A percentile compares a stretch with the other conserved stretches of the same genome.
Conservation (phyloP, 1,140 invertebrate species). For the Parasteatoda tepidariorum region DNA sequence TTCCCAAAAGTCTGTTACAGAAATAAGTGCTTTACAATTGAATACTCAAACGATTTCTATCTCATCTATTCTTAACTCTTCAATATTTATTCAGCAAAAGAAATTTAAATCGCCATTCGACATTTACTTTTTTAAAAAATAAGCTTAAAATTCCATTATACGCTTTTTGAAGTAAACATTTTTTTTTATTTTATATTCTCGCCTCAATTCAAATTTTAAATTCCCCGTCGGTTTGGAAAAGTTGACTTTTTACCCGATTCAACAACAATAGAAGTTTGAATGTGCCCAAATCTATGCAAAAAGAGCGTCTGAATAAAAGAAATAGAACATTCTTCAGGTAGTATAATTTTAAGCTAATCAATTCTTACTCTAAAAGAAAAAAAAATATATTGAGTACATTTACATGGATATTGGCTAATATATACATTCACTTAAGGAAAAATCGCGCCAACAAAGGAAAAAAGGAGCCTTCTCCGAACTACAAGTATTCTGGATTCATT, state of each 20-base stretch:
- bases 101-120: too few species aligned
- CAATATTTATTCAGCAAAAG: too few species aligned
- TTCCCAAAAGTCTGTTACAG: too few species aligned
- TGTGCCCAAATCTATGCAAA: background rate
- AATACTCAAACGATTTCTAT: too few species aligned
- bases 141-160: too few species aligned
- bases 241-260: background rate
- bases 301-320: background rate
- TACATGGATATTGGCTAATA: conserved; percentile 56
- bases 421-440: conserved; percentile 19
- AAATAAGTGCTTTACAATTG: too few species aligned
- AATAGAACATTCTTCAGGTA: background rate
- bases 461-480: background rate
- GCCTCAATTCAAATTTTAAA: too few species aligned
- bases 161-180: too few species aligned
- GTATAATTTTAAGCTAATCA: background rate
- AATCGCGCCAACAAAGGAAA: conserved; percentile 6
- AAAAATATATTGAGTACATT: conserved; percentile 47
- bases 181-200: too few species aligned
- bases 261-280: background rate
- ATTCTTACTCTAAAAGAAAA: background rate
- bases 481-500: conserved; percentile 10
- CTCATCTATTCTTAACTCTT: too few species aligned
- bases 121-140: too few species aligned
- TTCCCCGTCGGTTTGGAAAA: too few species aligned